Base-by-base conservation (phyloP, 2,797 vertebrate species). In the Crenuchus spilurus region DNA sequence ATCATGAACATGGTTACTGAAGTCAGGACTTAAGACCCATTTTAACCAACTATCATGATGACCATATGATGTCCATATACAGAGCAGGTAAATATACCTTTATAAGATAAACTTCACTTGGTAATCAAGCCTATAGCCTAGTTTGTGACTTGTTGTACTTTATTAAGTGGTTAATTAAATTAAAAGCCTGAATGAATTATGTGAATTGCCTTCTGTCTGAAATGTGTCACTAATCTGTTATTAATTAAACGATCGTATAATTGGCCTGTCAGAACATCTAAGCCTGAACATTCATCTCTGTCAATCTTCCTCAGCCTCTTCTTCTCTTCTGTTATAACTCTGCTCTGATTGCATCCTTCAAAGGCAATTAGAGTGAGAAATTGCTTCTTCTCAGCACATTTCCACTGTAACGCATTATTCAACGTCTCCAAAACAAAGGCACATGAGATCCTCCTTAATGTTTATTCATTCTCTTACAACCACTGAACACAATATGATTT, bases 301-400 rank as follows among this genome's bases (percentile, higher is more conserved):
- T 3, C 37, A 22, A 16, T 41, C 22, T 20, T 58, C 3, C 31
- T 58, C 31, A 10, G 6, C 37, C 10, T 58, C 31, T 58, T 41
- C 11, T 20, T 13, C 20, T 16, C 18, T 61, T 24, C 41, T 61
- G 33, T 39, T 24, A n/a, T 13, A 24, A 22, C 26, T 22, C 3
- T 55, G 13, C 28, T 55, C 28, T 52, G 26, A 54, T 77, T 78
- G 63, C 62, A 52, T 18, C 28, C 70, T 69, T 79, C 55, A 62
- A 73, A 75, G 24, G 6, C 28, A 33, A 5, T 7, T 55, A 8
- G 28, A 33, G 30, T 64, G 72, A 78, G 20, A 80, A 71, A 78
- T 55, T 72, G 77, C 62, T 65, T 51, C 71, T 46, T 8, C 55
- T 72, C n/a, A 8, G 33, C 3, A 8, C 28, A 30, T 26, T 33